Conservation (phyloP, 2,113 vertebrate species). For the Myotis brandtii region DNA sequence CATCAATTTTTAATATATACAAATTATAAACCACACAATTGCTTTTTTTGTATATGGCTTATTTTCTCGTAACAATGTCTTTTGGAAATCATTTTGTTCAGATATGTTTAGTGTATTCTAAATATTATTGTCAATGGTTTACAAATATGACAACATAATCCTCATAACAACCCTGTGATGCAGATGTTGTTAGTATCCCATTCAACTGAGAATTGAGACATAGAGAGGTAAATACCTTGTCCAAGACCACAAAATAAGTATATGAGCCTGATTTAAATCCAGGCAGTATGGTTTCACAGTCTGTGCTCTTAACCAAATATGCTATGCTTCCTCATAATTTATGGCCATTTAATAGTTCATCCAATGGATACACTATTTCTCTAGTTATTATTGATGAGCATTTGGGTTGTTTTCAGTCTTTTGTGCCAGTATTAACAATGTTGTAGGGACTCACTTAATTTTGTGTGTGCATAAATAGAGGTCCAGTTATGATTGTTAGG, state of each 20-base stretch:
- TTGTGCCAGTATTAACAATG: not conserved
- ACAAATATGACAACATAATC: not conserved
- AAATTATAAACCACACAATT: not conserved
- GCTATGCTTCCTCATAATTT: not conserved
- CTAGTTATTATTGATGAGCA: not conserved
- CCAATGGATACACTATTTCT: not conserved
- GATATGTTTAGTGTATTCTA: not conserved
- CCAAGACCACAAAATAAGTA: not conserved
- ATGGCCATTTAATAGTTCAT: not conserved
- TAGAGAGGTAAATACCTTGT: not conserved
- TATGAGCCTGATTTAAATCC: not conserved
- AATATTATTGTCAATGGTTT: not conserved
- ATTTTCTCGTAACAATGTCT: not conserved
- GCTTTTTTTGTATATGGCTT: not conserved
- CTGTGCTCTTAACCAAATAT: not conserved
- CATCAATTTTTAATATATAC: not conserved
- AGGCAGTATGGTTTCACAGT: not conserved
- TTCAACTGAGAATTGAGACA: not conserved
- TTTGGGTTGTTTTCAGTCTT: not conserved
- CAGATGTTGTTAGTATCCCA: not conserved
- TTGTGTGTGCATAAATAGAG: not conserved
- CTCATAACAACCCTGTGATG: not conserved
- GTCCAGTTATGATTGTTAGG: not conserved
- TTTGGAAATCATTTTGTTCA: slow-evolving; percentile 26
- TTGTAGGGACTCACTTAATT: not conserved